Evolutionary conservation across 2,888 invertebrate species (phyloP).

Genomic region (Ornithoptera priamus): DNA sequence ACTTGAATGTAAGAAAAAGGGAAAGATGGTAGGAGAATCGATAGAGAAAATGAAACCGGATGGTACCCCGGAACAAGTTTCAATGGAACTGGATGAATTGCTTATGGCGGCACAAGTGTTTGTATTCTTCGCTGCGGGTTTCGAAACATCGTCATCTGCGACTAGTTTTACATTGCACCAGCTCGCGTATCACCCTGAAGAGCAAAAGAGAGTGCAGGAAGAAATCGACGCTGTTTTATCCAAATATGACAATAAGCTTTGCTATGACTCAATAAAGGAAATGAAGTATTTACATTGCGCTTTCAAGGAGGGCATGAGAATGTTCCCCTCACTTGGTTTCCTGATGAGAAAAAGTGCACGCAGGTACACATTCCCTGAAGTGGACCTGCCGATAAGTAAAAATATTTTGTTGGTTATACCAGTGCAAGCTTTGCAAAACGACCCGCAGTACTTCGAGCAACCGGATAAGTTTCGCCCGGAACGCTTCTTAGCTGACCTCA

Average conservation of each 20-base stretch:
- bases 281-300: constrained; percentile 60
- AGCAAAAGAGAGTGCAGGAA: constrained; percentile 50
- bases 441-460: constrained; percentile 51
- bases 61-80: constrained; percentile 28
- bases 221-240: constrained; percentile 53
- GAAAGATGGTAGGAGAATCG: constrained; percentile 33
- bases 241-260: constrained; percentile 45
- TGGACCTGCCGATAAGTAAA: constrained; percentile 48
- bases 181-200: constrained; percentile 52
- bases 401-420: constrained; percentile 49
- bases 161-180: constrained; percentile 61
- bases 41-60: constrained; percentile 29
- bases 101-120: constrained; percentile 17
- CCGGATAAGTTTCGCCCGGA: constrained; percentile 57
- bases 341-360: constrained; percentile 47
- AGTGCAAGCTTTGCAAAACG: constrained; percentile 52
- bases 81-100: constrained; percentile 21
- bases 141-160: constrained; percentile 71
- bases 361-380: constrained; percentile 51
- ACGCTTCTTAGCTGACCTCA: constrained; percentile 46
- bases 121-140: constrained; percentile 53
- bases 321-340: constrained; percentile 60
- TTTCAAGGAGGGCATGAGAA: constrained; percentile 54
- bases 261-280: constrained; percentile 58
- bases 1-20: constrained; percentile 32